These are phyloP conservation scores for Melanargia galathea DNA, from an alignment of 2,888 invertebrate species.

Conservation along the genomic window DNA sequence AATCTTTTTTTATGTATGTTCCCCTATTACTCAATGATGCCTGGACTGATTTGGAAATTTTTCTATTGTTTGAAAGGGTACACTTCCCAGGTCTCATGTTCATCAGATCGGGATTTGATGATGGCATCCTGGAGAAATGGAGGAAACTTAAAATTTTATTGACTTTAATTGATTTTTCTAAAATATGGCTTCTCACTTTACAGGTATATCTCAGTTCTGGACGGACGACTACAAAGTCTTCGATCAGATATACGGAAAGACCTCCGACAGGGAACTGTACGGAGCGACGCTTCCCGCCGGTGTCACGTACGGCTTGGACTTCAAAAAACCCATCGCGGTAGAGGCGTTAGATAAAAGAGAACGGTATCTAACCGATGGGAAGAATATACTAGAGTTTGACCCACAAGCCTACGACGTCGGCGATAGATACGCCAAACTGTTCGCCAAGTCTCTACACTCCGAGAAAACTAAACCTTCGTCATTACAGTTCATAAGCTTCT, in stretches of 20 bases:
- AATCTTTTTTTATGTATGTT: no score
- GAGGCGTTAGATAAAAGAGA: conserved; percentile 63
- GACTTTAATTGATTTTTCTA: no score
- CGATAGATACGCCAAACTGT: conserved; percentile 52
- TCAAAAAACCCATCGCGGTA: conserved; percentile 43
- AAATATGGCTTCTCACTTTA: no score
- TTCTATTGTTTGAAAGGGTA: no score
- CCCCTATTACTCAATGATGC: no score
- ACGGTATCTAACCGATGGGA: conserved; percentile 45
- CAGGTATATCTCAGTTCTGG: conserved; percentile 71
- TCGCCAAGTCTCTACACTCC: conserved; percentile 41
- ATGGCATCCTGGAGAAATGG: no score
- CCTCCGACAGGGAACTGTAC: conserved; percentile 70
- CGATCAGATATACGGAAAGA: conserved; percentile 71
- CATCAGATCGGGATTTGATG: no score
- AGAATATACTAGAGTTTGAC: conserved; percentile 46
- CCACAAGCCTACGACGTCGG: conserved; percentile 48
- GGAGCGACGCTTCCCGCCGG: conserved; percentile 59
- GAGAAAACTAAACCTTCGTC: conserved; percentile 48
- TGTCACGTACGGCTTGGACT: conserved; percentile 46
- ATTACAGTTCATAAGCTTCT: conserved; percentile 58
- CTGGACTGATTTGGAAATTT: no score
- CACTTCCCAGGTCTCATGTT: no score
- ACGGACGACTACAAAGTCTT: conserved; percentile 71
- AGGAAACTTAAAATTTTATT: no score